These are phyloP conservation scores for Hippocampus comes DNA, from an alignment of 2,113 vertebrate species.

Conservation along the genomic window DNA sequence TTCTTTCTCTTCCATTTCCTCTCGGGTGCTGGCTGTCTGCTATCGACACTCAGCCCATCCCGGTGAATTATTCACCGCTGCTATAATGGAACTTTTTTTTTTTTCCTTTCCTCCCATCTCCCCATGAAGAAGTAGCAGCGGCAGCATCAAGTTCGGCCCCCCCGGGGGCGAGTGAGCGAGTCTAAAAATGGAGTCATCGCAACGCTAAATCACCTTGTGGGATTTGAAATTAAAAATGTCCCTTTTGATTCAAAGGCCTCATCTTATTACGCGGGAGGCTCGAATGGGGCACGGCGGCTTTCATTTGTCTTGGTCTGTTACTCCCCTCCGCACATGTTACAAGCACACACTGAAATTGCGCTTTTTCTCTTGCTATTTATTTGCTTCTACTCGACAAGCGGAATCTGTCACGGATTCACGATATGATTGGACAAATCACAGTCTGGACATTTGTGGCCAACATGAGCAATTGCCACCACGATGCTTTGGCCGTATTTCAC, in stretches of 20 bases:
- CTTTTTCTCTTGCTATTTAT: slow-evolving; percentile 6
- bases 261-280: not conserved
- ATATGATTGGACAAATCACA: not conserved
- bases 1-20: not conserved
- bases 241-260: not conserved
- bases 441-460: not conserved
- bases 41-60: not conserved
- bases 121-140: not conserved
- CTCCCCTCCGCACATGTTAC: not conserved
- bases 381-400: not conserved
- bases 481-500: no score
- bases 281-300: not conserved
- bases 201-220: not conserved
- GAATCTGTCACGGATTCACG: no score
- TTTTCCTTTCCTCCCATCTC: not conserved
- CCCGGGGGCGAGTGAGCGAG: not conserved
- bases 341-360: not conserved
- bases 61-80: slow-evolving; percentile 2
- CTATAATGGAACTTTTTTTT: slow-evolving; percentile 2
- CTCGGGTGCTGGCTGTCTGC: not conserved
- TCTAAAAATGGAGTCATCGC: not conserved
- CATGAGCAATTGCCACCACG: no score
- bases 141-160: not conserved
- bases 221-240: not conserved
- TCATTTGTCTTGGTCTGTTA: not conserved